Evolutionary conservation across 2,113 vertebrate species (phyloP).

Genomic region (Tonatia bakeri): DNA sequence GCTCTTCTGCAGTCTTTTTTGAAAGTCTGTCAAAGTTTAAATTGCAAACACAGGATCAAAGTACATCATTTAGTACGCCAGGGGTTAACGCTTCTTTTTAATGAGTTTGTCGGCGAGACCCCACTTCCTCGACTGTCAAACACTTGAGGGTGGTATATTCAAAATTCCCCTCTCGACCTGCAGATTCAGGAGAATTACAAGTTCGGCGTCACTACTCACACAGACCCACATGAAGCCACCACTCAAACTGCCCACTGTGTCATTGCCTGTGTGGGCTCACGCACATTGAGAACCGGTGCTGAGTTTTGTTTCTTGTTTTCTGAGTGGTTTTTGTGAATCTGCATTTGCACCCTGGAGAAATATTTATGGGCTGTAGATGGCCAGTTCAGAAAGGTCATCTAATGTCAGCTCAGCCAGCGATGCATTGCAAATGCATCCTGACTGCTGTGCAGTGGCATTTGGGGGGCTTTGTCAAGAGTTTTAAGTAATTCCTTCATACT

Average conservation of each 20-base stretch:
- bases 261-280: neutral
- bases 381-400: slow-evolving; percentile 55
- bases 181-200: neutral
- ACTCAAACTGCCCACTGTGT: neutral
- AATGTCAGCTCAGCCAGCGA: slow-evolving; percentile 19
- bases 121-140: neutral
- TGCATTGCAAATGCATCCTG: slow-evolving; percentile 14
- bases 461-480: neutral
- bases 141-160: neutral
- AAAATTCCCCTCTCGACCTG: neutral
- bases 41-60: neutral
- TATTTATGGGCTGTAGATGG: neutral
- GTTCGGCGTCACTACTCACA: neutral
- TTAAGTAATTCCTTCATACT: neutral
- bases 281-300: neutral
- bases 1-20: neutral
- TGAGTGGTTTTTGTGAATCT: slow-evolving; percentile 21
- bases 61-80: neutral
- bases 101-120: neutral
- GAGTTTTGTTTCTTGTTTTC: neutral
- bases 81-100: neutral
- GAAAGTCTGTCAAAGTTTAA: neutral
- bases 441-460: neutral
- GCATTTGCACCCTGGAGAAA: slow-evolving; percentile 16
- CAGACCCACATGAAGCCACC: neutral